Evolutionary conservation across 2,797 vertebrate genomes (phyloP).

Genomic region (Chelon auratus): DNA sequence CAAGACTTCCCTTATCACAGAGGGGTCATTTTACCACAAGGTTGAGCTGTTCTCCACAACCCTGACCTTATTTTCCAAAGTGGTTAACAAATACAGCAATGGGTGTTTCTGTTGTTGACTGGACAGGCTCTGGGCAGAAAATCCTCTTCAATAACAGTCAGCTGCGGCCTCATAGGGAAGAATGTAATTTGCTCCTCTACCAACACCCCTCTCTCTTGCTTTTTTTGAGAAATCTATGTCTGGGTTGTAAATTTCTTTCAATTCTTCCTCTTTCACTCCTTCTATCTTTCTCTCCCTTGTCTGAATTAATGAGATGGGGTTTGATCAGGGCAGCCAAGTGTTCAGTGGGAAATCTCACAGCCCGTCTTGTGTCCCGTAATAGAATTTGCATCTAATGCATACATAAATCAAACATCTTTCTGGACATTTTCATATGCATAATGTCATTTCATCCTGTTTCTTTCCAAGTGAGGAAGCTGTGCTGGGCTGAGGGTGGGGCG

Average conservation of each 20-base stretch:
- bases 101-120: conserved; percentile 25
- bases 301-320: conserved; percentile 99
- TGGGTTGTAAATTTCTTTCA: conserved; percentile 99
- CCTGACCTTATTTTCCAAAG: not conserved
- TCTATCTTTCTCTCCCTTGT: conserved; percentile 97
- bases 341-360: conserved; percentile 99
- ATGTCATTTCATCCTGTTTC: conserved; percentile 99
- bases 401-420: conserved; percentile 99
- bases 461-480: conserved; percentile 88
- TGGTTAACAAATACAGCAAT: conserved; percentile 1
- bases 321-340: conserved; percentile 99
- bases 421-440: conserved; percentile 99
- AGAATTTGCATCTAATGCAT: conserved; percentile 99
- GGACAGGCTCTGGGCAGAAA: conserved; percentile 57
- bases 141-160: conserved; percentile 31
- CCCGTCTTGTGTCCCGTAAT: conserved; percentile 99
- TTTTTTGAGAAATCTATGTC: conserved; percentile 89
- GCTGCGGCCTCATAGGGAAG: conserved; percentile 67
- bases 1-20: not conserved
- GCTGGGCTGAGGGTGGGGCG: conserved; percentile 67
- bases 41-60: not conserved
- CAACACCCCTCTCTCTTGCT: conserved; percentile 46
- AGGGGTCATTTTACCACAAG: not conserved
- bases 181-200: conserved; percentile 89
- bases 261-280: conserved; percentile 86